Evolutionary conservation across 2,797 vertebrate species (phyloP), one percentile per base, ranked within the genome.

Genomic region (Spatula clypeata): DNA sequence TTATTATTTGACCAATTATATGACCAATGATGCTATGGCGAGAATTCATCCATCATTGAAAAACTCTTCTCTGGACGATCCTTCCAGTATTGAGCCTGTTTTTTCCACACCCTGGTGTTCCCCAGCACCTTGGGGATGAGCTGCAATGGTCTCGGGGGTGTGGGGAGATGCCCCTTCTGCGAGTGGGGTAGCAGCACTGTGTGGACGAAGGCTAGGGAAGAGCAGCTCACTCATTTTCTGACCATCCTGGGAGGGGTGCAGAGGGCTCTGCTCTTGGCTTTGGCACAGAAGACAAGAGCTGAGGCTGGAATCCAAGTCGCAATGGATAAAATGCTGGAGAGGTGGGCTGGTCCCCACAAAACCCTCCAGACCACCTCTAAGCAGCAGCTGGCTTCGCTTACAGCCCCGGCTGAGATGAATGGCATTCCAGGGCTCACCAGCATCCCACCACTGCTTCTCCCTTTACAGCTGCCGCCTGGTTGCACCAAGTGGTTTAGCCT

Each of bases 341-440:
- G 66, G 42, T 40, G 80, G 69, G 53, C 77, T 60, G 51, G 42
- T 79, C 45, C 58, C 61, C 42, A 47, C 72, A 60, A 58, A 65
- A 24, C 60, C 47, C 27, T 79, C 34, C 45, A 38, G 70, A 51
- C 12, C 75, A 90, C 38, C 58, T 62, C 89, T 21, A 40, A 80
- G 69, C 54, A 62, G 34, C 1, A 85, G 54, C 89, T 79, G 86
- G 75, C 82, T 90, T 88, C 11, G 7, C 82, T 89, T 32, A 54
- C 74, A 72, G 79, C 44, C 71, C 81, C 79, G 65, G 91, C 55
- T 38, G 88, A 79, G 76, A 72, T 55, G 77, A 87, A 86, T 16
- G 62, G 6, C 74, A 79, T 71, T 92, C 88, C 91, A 86, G 79
- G 1, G 4, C 54, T 64, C 13, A 0, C 31, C 64, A 40, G 80